Evolutionary conservation across 2,888 invertebrate genomes (phyloP), one percentile per base, ranked within the genome.

Genomic region (Macaria notata): DNA sequence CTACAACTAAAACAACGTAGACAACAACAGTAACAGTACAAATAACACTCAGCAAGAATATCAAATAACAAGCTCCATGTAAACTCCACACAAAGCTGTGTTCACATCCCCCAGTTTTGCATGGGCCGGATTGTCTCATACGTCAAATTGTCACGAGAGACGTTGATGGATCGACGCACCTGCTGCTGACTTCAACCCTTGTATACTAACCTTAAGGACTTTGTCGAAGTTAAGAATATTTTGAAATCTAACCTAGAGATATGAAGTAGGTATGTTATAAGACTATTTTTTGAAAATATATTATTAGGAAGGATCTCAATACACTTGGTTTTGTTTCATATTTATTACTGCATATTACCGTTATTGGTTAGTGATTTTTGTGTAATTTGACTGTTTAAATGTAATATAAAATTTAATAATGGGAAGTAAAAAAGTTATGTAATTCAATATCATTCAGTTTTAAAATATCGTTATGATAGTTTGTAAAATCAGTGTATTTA

Each of bases 91-190:
- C 51, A 61, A 68, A 70, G 9, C 75, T 65, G 73, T 78, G 79
- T 77, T 75, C 73, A 71, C 75, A 71, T 77, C 74, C 69, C 70
- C 64, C 72, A 79, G 79, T 84, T 89, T 87, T 86, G 87, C 87
- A 88, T 87, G 76, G 72, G 69, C 73, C 71, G 76, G 83, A 84
- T 88, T 88, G 88, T 89, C 88, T 83, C 87, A 88, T 89, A 89
- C 87, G 90, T 91, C 91, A 90, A 84, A 84, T 87, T 87, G 89
- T 88, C 87, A 83, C 82, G 57, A 53, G 41, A 56, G 86, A 90
- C 89, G 72, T 84, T 88, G 90, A 91, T 88, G 68, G 89, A 91
- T 89, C 74, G 77, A 59, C 69, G 84, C 90, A 91, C 89, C 90
- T 90, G 91, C 78, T 76, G 67, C 78, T 46, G 61, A 57, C 68